Evolutionary conservation across 2,113 vertebrate genomes (phyloP).

Genomic region (Pomatostomus ruficeps): DNA sequence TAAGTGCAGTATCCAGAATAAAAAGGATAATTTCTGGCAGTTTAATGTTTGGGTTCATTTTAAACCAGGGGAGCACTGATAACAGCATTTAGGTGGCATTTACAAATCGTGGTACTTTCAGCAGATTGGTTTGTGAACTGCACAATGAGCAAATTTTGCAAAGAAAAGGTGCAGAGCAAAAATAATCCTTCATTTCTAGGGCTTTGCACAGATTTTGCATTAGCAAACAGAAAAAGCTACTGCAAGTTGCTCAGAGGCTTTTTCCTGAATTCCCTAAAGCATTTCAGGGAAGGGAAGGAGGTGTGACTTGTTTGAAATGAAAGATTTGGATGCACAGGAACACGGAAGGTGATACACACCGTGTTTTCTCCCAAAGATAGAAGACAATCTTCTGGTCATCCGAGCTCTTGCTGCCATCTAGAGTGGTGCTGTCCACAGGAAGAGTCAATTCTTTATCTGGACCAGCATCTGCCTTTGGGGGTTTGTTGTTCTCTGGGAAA

Average conservation of each 20-base stretch:
- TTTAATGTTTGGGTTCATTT: background rate
- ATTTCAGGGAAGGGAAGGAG: background rate
- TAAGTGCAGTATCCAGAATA: background rate
- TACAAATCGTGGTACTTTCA: background rate
- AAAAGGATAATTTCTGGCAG: background rate
- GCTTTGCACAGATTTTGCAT: background rate
- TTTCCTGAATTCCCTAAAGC: background rate
- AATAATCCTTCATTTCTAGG: background rate
- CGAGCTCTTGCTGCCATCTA: slow-evolving; percentile 91
- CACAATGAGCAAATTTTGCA: background rate
- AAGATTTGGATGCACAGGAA: background rate
- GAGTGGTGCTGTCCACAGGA: slow-evolving; percentile 89
- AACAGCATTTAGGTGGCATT: background rate
- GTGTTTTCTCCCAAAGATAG: slow-evolving; percentile 89
- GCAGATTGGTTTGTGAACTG: background rate
- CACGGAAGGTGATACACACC: slow-evolving; percentile 66
- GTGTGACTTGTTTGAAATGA: background rate
- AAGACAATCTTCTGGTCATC: slow-evolving; percentile 93
- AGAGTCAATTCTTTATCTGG: slow-evolving; percentile 96
- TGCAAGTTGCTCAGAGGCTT: background rate
- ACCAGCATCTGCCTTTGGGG: slow-evolving; percentile 90
- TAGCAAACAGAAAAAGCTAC: background rate
- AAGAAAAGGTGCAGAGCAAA: background rate
- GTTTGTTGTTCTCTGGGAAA: slow-evolving; percentile 92
- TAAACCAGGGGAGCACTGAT: background rate